Conservation (phyloP, 1,140 invertebrate species). For the Geopemphigus sp. region DNA sequence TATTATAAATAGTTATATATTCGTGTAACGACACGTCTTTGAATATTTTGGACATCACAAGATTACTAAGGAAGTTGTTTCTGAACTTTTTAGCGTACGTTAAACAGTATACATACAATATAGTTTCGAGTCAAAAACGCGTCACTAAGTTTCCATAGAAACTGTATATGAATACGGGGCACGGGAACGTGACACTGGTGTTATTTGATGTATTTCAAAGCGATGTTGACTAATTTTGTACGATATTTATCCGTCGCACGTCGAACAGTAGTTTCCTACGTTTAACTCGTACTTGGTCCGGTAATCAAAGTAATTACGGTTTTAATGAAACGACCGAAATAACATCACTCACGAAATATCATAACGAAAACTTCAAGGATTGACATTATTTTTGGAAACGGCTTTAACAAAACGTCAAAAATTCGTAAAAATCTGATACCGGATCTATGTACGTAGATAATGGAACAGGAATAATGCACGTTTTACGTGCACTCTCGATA, state of each 20-base stretch:
- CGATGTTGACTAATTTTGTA: background rate
- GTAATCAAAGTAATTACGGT: too few species aligned
- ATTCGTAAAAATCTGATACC: too few species aligned
- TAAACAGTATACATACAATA: background rate
- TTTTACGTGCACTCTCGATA: background rate
- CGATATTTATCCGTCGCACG: background rate
- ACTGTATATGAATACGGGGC: background rate
- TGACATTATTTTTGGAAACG: too few species aligned
- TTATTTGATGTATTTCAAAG: background rate
- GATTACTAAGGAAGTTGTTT: background rate
- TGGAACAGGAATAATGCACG: too few species aligned
- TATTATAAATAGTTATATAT: background rate
- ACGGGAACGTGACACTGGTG: background rate
- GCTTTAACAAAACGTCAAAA: too few species aligned
- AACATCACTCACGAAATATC: too few species aligned
- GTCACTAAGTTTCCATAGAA: background rate
- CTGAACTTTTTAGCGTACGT: slow-evolving; percentile 5
- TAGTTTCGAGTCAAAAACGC: background rate
- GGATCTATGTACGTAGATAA: too few species aligned
- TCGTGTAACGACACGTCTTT: background rate
- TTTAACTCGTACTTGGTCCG: too few species aligned
- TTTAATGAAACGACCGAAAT: too few species aligned
- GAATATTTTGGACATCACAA: slow-evolving; percentile 26
- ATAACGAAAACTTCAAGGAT: too few species aligned
- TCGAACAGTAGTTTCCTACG: background rate